Evolutionary conservation across 2,888 invertebrate species (phyloP), one percentile per base, ranked within the genome.

Genomic region (Himalopsyche tibetana): DNA sequence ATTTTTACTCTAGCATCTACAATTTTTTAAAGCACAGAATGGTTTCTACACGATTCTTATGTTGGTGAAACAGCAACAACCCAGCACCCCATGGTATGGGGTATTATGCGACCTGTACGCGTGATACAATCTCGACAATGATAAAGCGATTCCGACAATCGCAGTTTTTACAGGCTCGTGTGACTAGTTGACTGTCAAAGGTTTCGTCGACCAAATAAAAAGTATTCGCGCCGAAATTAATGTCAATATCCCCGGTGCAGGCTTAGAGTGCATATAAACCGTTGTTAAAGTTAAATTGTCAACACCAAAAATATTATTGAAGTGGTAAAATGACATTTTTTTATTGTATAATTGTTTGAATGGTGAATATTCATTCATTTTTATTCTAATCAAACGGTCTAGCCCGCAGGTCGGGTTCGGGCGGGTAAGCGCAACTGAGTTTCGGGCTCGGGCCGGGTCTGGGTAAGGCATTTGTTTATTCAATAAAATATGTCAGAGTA

Each of bases 71-170:
- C 19, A 19, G 5, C 63, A 63, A 19, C 63, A 63, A 63, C 9
- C 19, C 63, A 19, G 63, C 0, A 19, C 5, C 63, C 63, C 28
- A 19, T 5, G 15, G 63, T 19, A 19, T 19, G 5, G 19, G 15
- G 15, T 63, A 63, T 63, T 63, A 63, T 19, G 19, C 28, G 63
- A n/a, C 63, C 56, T 56, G 19, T n/a, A 5, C 3, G 15, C n/a
- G 19, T 19, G 63, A 63, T 63, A 63, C 19, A 63, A 63, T 63
- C 63, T 63, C 63, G 63, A 63, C 63, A 63, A 19, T 63, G 63
- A 63, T 28, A 19, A 28, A 63, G 63, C 63, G 63, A 63, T 63
- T 63, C 11, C 11, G 11, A 63, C 19, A 63, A 15, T 63, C 63
- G 19, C 63, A 9, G 19, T 63, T 19, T 63, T 19, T 63, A 19